phyloP scores from a whole-genome alignment of 1,140 invertebrate genomes.

The Drosophila repletoides region DNA sequence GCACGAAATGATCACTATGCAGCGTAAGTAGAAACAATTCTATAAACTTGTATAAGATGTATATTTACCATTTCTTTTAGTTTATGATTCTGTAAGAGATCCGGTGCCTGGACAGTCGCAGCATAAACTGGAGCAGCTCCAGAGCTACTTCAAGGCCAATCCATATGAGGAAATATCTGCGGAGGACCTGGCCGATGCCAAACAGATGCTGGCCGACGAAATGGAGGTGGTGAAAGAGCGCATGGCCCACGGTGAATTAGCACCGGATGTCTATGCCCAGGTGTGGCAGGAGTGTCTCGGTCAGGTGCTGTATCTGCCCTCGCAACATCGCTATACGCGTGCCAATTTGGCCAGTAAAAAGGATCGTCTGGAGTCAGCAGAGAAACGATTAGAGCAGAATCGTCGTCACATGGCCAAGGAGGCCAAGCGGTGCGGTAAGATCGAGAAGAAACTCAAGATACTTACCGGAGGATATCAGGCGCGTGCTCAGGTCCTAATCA shows the following conservation, averaged over 20 bases:
- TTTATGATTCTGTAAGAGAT: conserved; percentile 92
- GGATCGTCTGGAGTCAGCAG: conserved; percentile 95
- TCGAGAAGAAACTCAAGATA: conserved; percentile 98
- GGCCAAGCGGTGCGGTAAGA: conserved; percentile 97
- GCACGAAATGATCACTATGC: conserved; percentile 97
- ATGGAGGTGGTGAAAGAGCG: conserved; percentile 95
- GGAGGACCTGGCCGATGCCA: conserved; percentile 89
- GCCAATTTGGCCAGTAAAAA: conserved; percentile 98
- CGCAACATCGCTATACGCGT: conserved; percentile 95
- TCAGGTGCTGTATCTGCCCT: conserved; percentile 93
- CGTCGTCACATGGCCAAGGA: conserved; percentile 96
- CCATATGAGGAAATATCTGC: conserved; percentile 90
- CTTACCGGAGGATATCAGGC: conserved; percentile 95
- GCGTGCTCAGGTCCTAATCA: conserved; percentile 92
- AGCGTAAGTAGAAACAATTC: conserved; percentile 82
- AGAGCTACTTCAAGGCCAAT: conserved; percentile 91
- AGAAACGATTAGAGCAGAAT: conserved; percentile 96
- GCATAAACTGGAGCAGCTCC: conserved; percentile 81
- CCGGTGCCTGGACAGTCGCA: conserved; percentile 83
- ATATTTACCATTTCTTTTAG: conserved; percentile 1
- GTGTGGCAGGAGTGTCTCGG: conserved; percentile 98
- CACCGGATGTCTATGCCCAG: conserved; percentile 94
- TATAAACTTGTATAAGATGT: neutral
- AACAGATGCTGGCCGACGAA: conserved; percentile 89
- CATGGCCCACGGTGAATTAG: conserved; percentile 97